These are phyloP conservation scores for Ahaetulla prasina DNA, from an alignment of 2,113 vertebrate species.

Conservation along the genomic window DNA sequence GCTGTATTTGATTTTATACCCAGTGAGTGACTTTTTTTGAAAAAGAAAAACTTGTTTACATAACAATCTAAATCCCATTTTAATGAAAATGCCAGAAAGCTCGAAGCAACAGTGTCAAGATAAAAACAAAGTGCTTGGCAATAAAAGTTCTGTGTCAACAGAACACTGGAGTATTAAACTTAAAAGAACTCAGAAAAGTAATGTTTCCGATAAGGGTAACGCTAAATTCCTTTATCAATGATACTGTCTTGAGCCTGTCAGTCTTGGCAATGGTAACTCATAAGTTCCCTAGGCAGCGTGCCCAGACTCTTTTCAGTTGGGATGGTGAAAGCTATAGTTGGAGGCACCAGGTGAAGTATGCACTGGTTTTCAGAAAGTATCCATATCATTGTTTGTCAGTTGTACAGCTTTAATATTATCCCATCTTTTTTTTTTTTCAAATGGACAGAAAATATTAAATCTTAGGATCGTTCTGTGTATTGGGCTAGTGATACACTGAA, in stretches of 20 bases:
- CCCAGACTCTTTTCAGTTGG: neutral
- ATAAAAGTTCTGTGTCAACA: slow-evolving; percentile 3
- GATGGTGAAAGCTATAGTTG: neutral
- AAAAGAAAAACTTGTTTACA: neutral
- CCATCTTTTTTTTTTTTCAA: neutral
- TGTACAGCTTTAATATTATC: neutral
- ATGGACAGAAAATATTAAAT: neutral
- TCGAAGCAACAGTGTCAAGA: neutral
- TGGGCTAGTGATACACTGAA: neutral
- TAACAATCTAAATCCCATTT: neutral
- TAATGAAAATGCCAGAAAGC: neutral
- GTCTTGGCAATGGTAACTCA: neutral
- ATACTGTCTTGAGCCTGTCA: neutral
- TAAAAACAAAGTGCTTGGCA: neutral
- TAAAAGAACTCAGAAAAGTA: neutral
- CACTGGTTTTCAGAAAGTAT: neutral
- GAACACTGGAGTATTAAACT: neutral
- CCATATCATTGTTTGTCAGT: neutral
- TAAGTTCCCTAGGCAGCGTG: neutral
- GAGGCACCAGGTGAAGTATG: neutral
- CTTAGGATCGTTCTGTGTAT: neutral
- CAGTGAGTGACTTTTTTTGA: neutral
- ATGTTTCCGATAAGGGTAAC: neutral
- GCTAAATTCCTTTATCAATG: neutral
- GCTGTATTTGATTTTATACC: neutral